phyloP scores from a whole-genome alignment of 2,888 invertebrate genomes.

The Girardia tigrina region DNA sequence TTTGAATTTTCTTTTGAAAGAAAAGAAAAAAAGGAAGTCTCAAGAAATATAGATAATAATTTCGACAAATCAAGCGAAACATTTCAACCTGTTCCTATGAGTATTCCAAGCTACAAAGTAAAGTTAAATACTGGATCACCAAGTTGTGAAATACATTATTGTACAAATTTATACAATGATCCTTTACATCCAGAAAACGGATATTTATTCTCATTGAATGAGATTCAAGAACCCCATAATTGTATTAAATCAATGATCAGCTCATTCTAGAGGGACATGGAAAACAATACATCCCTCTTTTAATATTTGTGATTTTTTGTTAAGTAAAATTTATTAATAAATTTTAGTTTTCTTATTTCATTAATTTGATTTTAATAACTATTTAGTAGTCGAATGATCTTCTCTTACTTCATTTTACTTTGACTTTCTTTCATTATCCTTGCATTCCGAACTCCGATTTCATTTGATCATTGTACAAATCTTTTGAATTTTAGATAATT shows the following conservation, averaged over 20 bases:
- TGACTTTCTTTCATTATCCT: no score
- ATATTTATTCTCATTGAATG: not conserved
- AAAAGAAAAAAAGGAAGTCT: not conserved
- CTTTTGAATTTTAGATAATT: no score
- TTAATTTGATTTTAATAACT: no score
- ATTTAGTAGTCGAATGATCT: no score
- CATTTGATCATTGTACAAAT: no score
- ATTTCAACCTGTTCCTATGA: not conserved
- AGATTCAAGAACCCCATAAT: not conserved
- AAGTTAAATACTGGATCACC: not conserved
- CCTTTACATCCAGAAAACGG: not conserved
- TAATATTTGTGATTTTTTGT: no score
- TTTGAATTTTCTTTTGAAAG: not conserved
- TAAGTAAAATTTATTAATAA: no score
- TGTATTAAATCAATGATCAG: not conserved
- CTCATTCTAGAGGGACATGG: not conserved
- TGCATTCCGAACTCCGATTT: no score
- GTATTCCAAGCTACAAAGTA: not conserved
- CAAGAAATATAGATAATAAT: not conserved
- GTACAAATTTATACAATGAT: not conserved
- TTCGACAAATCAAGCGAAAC: not conserved
- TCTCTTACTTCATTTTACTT: no score
- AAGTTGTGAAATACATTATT: constrained; percentile 4
- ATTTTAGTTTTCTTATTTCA: no score
- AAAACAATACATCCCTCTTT: no score